phyloP scores from a whole-genome alignment of 1,140 invertebrate genomes.

The Drosophila paulistorum region DNA sequence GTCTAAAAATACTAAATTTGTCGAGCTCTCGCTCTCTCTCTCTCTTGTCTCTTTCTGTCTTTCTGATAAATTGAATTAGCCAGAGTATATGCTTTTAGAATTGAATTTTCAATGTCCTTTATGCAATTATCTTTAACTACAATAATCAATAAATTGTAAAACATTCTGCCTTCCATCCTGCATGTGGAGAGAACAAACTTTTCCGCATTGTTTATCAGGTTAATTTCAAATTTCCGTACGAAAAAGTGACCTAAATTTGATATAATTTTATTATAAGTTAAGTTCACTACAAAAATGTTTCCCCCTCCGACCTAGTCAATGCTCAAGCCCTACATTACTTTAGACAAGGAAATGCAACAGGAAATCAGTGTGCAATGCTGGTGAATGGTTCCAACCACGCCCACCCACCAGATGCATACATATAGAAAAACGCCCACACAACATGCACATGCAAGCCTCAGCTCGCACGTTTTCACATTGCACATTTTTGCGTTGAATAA shows the following conservation, averaged over 20 bases:
- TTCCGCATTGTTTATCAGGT: slow-evolving; percentile 37
- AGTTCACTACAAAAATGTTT: slow-evolving; percentile 1
- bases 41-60: no score
- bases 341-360: slow-evolving; percentile 67
- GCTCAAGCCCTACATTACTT: slow-evolving; percentile 5
- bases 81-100: neutral
- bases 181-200: neutral
- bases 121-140: slow-evolving; percentile 5
- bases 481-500: slow-evolving; percentile 76
- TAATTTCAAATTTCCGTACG: slow-evolving; percentile 60
- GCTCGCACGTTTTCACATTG: slow-evolving; percentile 55
- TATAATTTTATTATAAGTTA: slow-evolving; percentile 55
- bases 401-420: neutral
- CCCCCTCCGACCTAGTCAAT: neutral
- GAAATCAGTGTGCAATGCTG: slow-evolving; percentile 69
- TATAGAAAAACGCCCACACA: slow-evolving; percentile 1
- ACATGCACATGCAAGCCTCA: slow-evolving; percentile 27
- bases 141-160: slow-evolving; percentile 10
- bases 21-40: no score
- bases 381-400: slow-evolving; percentile 44
- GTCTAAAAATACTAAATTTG: neutral
- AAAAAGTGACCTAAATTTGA: slow-evolving; percentile 56
- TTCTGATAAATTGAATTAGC: neutral
- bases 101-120: neutral
- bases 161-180: neutral